phyloP scores from a whole-genome alignment of 2,888 invertebrate genomes.

The Adelphocoris suturalis region DNA sequence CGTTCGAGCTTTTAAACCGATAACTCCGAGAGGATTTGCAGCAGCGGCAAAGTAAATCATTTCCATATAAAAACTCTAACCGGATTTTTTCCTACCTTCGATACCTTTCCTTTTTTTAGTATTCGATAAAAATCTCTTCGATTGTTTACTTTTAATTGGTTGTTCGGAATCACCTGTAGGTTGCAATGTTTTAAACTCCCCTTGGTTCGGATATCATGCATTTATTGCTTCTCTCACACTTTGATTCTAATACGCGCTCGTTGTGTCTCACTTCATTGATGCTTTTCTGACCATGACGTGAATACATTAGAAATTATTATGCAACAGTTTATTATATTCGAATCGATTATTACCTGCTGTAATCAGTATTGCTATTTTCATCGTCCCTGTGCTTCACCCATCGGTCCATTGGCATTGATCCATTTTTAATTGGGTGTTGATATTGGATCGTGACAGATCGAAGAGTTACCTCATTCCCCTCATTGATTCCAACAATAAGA shows the following conservation, averaged over 20 bases:
- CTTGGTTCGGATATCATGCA: background rate
- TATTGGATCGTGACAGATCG: no score
- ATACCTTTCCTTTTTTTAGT: background rate
- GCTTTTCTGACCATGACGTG: no score
- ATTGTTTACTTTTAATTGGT: slow-evolving; percentile 52
- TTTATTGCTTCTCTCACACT: background rate
- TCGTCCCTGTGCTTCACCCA: no score
- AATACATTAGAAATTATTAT: no score
- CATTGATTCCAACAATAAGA: no score
- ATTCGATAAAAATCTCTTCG: slow-evolving; percentile 11
- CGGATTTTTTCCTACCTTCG: slow-evolving; percentile 29
- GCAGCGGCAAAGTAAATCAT: slow-evolving; percentile 54
- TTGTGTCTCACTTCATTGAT: background rate
- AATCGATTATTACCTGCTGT: no score
- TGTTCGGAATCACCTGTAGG: slow-evolving; percentile 24
- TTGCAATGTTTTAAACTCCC: background rate
- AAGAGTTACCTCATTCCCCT: no score
- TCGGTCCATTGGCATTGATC: no score
- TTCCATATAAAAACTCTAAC: slow-evolving; percentile 48
- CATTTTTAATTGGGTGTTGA: no score
- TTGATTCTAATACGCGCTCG: background rate
- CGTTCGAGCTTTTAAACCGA: slow-evolving; percentile 47
- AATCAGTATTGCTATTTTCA: no score
- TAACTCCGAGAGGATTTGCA: slow-evolving; percentile 35
- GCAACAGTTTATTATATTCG: no score